phyloP scores from a whole-genome alignment of 2,113 vertebrate genomes.

The Platichthys stellatus region DNA sequence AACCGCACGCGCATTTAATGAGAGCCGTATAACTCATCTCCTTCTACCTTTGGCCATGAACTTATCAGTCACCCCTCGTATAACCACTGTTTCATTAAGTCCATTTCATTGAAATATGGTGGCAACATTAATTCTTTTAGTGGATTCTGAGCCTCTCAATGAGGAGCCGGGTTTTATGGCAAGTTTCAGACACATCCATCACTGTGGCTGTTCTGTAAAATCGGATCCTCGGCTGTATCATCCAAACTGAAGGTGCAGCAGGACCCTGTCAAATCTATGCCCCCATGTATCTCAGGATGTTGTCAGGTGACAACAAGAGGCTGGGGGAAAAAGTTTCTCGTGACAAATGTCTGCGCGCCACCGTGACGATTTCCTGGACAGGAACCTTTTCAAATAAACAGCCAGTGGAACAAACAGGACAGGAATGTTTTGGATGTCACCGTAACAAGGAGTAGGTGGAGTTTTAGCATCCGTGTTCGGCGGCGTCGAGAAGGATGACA shows the following conservation, averaged over 20 bases:
- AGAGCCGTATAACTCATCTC: neutral
- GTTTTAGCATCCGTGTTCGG: slow-evolving; percentile 33
- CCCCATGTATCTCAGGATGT: neutral
- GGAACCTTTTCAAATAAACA: slow-evolving; percentile 57
- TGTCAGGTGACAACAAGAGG: slow-evolving; percentile 35
- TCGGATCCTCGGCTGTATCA: slow-evolving; percentile 31
- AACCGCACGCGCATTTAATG: neutral
- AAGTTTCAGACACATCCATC: slow-evolving; percentile 40
- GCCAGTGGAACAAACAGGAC: slow-evolving; percentile 40
- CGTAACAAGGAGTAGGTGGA: slow-evolving; percentile 43
- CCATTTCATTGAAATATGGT: neutral
- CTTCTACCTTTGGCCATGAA: neutral
- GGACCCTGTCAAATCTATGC: slow-evolving; percentile 29
- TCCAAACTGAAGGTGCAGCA: slow-evolving; percentile 35
- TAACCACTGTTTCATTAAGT: slow-evolving; percentile 11
- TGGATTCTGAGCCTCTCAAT: slow-evolving; percentile 6
- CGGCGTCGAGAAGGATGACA: slow-evolving; percentile 38
- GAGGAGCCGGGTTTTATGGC: slow-evolving; percentile 27
- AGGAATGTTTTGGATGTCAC: slow-evolving; percentile 30
- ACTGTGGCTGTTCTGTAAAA: slow-evolving; percentile 27
- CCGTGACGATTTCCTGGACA: slow-evolving; percentile 3
- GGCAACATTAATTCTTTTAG: slow-evolving; percentile 1
- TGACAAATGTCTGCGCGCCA: slow-evolving; percentile 7
- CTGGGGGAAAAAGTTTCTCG: slow-evolving; percentile 22
- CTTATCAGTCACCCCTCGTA: slow-evolving; percentile 4